Conservation (phyloP, 2,113 vertebrate genomes). For the Notothenia coriiceps region DNA sequence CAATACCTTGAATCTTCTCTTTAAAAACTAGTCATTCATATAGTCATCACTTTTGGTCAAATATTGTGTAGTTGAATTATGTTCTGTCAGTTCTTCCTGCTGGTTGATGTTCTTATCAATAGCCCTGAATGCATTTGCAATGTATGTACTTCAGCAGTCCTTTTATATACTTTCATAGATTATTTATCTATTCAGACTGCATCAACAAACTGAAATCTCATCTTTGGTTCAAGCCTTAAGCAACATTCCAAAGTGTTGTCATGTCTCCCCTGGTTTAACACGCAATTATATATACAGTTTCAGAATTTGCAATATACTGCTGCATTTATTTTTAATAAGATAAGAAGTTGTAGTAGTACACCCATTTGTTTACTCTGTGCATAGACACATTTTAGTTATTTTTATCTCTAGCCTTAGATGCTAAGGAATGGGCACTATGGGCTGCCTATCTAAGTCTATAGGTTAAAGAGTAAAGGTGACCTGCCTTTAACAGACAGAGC, state of each 20-base stretch:
- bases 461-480: slow-evolving; percentile 26
- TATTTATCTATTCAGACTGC: background rate
- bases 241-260: background rate
- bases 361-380: too few species aligned
- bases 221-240: background rate
- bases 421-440: background rate
- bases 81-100: background rate
- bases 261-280: background rate
- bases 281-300: background rate
- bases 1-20: slow-evolving; percentile 6
- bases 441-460: background rate
- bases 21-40: too few species aligned
- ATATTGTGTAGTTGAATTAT: background rate
- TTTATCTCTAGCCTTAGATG: background rate
- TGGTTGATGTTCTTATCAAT: background rate
- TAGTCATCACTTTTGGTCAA: background rate
- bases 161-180: background rate
- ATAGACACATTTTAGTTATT: background rate
- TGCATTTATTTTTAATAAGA: background rate
- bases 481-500: background rate
- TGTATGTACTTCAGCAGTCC: background rate
- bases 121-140: background rate
- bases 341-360: too few species aligned
- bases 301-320: background rate
- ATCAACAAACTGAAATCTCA: background rate